A percentile compares a stretch with the other conserved stretches of the same genome.
phyloP scores from a whole-genome alignment of 2,797 vertebrate species.

The Acanthurus leucopareius region DNA sequence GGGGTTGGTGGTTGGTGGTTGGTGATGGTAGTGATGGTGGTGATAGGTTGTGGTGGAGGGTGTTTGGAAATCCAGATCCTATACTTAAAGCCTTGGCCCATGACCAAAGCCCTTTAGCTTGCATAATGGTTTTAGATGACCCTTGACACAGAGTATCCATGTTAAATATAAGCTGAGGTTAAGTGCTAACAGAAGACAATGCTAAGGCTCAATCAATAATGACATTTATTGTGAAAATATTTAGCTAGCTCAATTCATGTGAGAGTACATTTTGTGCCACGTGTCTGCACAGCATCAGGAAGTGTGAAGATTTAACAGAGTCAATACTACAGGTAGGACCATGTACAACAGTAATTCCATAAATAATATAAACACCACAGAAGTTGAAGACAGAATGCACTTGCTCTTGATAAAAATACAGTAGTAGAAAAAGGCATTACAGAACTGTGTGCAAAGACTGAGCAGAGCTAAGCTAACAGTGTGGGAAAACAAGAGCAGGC shows the following conservation, averaged over 20 bases:
- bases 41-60: too few species aligned
- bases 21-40: too few species aligned
- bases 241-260: neutral
- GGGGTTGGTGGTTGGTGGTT: too few species aligned
- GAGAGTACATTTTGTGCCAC: conserved; percentile 13
- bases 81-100: conserved; percentile 47
- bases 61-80: too few species aligned
- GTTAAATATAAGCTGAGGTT: conserved; percentile 37
- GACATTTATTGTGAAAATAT: conserved; percentile 12
- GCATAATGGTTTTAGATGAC: conserved; percentile 64
- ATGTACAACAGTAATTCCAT: neutral
- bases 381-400: conserved; percentile 8
- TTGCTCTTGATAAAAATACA: neutral
- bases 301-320: neutral
- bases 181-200: conserved; percentile 19
- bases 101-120: conserved; percentile 67
- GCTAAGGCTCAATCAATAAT: conserved; percentile 15
- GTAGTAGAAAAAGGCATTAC: conserved; percentile 13
- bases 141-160: conserved; percentile 43
- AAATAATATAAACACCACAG: conserved; percentile 10
- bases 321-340: neutral
- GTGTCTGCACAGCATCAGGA: conserved; percentile 5
- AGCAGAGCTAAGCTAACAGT: conserved; percentile 56
- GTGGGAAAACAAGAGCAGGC: conserved; percentile 75
- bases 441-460: conserved; percentile 24